Evolutionary conservation across 2,797 vertebrate species (phyloP), one percentile per base, ranked within the genome.

Genomic region (Neosilurus mollespiculum): DNA sequence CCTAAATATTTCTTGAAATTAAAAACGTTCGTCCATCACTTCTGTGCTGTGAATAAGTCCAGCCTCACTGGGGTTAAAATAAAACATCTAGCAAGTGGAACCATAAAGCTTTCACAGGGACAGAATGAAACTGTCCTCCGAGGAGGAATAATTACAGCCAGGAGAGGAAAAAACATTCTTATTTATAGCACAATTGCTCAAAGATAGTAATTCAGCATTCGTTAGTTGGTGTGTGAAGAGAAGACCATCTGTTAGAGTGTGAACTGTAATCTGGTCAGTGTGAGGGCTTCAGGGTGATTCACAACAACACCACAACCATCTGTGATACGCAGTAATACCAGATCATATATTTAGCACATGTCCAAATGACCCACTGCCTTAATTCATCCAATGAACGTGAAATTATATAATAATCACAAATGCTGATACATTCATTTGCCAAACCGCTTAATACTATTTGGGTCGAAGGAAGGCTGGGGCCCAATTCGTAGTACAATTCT

Each of bases 181-280:
- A 51, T 78, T 67, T 24, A 49, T 12, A 43, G 24, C 6, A 22
- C 51, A 66, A 20, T 10, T 54, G 9, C 3, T 26, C n/a, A 51
- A 64, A 69, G 51, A 76, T 22, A 20, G 24, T 18, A 11, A 76
- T 56, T 61, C 8, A 51, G 34, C 54, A 22, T 67, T 43, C 66
- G 3, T n/a, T 37, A 16, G 37, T 15, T 3, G 22, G 18, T 67
- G 30, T 67, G 73, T 56, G 56, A 69, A 51, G 37, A 83, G 7
- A 70, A 70, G 34, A 24, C 64, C 64, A 83, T 83, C 53, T 83
- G 64, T 37, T 69, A 11, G 73, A 14, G 81, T 43, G 10, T 67
- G 34, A 37, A 78, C 14, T 77, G 61, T 82, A 65, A 82, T 82
- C 30, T 58, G 72, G 51, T 56, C 71, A 59, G n/a, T 67, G 34